Percentiles rank a stretch among this genome's conserved stretches.
phyloP scores from a whole-genome alignment of 2,888 invertebrate species.

The Prosopocoilus inquinatus region DNA sequence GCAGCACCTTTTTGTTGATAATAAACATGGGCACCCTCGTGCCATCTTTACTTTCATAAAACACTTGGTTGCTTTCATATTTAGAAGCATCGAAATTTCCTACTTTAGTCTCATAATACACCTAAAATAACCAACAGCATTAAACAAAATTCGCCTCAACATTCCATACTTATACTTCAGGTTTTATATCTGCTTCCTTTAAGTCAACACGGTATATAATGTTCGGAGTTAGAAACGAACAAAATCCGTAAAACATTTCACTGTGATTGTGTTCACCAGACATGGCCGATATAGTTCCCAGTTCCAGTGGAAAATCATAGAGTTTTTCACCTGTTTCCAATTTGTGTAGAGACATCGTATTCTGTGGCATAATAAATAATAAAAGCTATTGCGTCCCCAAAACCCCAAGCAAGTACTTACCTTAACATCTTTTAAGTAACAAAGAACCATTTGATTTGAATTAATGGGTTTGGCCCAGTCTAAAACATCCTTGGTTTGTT shows the following conservation, averaged over 20 bases:
- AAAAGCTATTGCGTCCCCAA: background rate
- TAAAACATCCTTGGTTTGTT: slow-evolving; percentile 82
- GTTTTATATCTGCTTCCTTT: slow-evolving; percentile 59
- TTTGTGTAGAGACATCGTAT: slow-evolving; percentile 77
- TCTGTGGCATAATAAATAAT: slow-evolving; percentile 53
- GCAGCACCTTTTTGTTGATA: slow-evolving; percentile 72
- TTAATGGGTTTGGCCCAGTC: slow-evolving; percentile 87
- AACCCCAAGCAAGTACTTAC: slow-evolving; percentile 51
- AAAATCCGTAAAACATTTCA: slow-evolving; percentile 92
- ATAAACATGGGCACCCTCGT: slow-evolving; percentile 96
- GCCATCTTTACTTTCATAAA: slow-evolving; percentile 90
- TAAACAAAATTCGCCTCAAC: slow-evolving; percentile 9
- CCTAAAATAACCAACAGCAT: slow-evolving; percentile 50
- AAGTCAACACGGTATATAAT: slow-evolving; percentile 85
- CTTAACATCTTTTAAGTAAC: slow-evolving; percentile 93
- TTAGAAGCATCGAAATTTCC: slow-evolving; percentile 75
- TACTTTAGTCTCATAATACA: slow-evolving; percentile 82
- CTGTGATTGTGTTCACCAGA: slow-evolving; percentile 81
- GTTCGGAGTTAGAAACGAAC: slow-evolving; percentile 89
- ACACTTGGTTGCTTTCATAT: slow-evolving; percentile 85
- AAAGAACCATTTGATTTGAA: slow-evolving; percentile 79
- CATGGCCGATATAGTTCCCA: slow-evolving; percentile 83
- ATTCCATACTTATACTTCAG: slow-evolving; percentile 44
- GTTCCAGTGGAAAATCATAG: slow-evolving; percentile 74
- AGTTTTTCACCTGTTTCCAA: slow-evolving; percentile 70